These are phyloP conservation scores for Nephrotoma appendiculata DNA, from an alignment of 2,888 invertebrate genomes.

Conservation along the genomic window DNA sequence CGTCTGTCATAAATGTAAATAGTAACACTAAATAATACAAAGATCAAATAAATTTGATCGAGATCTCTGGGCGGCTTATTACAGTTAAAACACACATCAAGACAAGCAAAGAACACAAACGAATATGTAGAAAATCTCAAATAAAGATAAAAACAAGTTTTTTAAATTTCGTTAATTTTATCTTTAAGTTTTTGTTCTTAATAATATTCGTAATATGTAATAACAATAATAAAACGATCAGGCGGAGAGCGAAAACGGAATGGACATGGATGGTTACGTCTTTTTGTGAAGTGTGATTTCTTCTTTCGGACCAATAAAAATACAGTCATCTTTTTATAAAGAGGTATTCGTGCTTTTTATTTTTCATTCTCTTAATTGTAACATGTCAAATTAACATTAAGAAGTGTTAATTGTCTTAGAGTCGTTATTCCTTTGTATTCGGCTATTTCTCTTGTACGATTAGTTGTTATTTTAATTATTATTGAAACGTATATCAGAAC, in stretches of 20 bases:
- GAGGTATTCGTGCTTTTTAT: background rate
- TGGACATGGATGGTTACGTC: background rate
- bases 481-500: background rate
- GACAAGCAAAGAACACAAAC: background rate
- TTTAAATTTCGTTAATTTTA: background rate
- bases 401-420: conserved; percentile 1
- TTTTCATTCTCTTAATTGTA: background rate
- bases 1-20: background rate
- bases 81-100: background rate
- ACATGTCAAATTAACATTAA: conserved; percentile 3
- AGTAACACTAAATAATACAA: background rate
- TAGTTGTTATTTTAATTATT: background rate
- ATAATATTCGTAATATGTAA: background rate
- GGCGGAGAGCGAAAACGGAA: background rate
- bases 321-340: background rate
- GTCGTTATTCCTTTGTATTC: background rate
- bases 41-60: conserved; percentile 1
- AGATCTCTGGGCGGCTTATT: conserved; percentile 1
- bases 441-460: background rate
- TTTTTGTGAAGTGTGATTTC: background rate
- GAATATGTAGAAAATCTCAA: background rate
- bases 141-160: background rate
- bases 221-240: background rate
- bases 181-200: background rate
- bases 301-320: background rate